Evolutionary conservation across 2,797 vertebrate genomes (phyloP).

Genomic region (Characodon lateralis): DNA sequence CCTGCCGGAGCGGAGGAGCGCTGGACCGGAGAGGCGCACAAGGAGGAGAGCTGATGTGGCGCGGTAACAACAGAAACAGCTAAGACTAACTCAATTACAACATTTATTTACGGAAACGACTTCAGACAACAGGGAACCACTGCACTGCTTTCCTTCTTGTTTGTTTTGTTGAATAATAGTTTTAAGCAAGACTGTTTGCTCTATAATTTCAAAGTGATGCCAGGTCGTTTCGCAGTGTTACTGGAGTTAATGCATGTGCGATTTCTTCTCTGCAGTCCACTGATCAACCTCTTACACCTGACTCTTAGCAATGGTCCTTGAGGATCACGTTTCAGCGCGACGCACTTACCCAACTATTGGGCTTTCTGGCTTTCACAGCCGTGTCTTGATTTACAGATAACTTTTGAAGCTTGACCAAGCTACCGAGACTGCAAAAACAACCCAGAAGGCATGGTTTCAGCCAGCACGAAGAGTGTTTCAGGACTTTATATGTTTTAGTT

Average conservation of each 20-base stretch:
- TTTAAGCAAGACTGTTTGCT: background rate
- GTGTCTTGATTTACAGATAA: conserved; percentile 66
- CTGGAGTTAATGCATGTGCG: conserved; percentile 22
- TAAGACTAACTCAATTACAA: conserved; percentile 10
- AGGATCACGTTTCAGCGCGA: conserved; percentile 47
- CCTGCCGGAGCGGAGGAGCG: conserved; percentile 45
- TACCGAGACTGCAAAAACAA: background rate
- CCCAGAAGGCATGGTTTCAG: conserved; percentile 7
- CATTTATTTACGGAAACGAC: background rate
- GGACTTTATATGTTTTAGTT: conserved; percentile 15
- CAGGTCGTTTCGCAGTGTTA: conserved; percentile 25
- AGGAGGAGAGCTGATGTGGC: conserved; percentile 54
- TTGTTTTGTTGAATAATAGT: background rate
- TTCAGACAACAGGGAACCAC: background rate
- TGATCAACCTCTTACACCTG: conserved; percentile 27
- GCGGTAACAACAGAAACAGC: conserved; percentile 23
- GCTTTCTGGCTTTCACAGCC: conserved; percentile 40
- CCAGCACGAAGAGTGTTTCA: background rate
- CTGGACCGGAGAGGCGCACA: conserved; percentile 47
- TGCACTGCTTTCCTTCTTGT: background rate
- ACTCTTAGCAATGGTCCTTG: conserved; percentile 61
- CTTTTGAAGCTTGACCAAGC: conserved; percentile 21
- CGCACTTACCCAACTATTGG: conserved; percentile 30
- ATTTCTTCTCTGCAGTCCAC: conserved; percentile 18
- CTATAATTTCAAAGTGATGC: conserved; percentile 26